phyloP scores from a whole-genome alignment of 2,888 invertebrate genomes.

The Eupithecia pulchellata region DNA sequence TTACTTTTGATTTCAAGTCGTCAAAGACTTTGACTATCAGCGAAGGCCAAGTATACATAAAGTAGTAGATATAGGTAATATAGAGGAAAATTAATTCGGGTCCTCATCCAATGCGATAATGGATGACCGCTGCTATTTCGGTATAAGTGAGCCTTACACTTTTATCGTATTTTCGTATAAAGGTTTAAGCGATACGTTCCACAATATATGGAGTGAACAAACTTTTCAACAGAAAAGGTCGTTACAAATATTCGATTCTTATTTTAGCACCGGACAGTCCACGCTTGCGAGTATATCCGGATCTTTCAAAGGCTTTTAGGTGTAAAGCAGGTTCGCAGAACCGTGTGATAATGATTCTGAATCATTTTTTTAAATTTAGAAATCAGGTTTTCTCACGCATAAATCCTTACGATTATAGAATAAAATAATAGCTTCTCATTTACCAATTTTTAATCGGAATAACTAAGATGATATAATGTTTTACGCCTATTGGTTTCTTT shows the following conservation, averaged over 20 bases:
- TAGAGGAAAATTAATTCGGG: no score
- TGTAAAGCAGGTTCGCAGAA: neutral
- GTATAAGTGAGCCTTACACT: neutral
- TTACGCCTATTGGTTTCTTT: neutral
- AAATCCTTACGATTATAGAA: neutral
- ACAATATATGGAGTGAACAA: slow-evolving; percentile 11
- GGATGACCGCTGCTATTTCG: neutral
- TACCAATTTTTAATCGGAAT: neutral
- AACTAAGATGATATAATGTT: neutral
- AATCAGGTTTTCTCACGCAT: neutral
- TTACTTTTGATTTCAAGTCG: no score
- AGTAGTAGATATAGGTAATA: no score
- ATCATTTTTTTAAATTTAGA: neutral
- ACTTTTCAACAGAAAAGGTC: slow-evolving; percentile 10
- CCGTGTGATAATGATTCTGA: neutral
- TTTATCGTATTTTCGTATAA: neutral
- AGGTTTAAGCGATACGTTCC: neutral
- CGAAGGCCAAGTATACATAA: no score
- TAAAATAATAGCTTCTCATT: neutral
- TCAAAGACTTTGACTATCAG: no score
- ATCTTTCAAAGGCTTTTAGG: neutral
- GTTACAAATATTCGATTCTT: slow-evolving; percentile 28
- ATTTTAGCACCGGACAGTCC: slow-evolving; percentile 41
- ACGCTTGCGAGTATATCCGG: neutral
- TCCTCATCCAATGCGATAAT: no score